phyloP scores from a whole-genome alignment of 2,797 vertebrate species.

The Hephaestus fuliginosus region DNA sequence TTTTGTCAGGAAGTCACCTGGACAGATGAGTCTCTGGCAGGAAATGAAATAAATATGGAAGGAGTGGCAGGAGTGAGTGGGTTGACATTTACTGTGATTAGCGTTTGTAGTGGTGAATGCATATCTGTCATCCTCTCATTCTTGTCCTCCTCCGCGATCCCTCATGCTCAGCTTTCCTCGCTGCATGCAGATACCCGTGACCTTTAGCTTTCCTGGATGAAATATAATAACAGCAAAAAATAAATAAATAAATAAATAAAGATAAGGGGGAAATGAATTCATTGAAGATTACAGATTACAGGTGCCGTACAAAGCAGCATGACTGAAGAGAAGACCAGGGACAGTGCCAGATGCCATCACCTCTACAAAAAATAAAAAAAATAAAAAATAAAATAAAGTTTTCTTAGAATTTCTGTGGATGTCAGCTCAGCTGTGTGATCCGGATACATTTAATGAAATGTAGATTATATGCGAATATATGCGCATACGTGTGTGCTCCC shows the following conservation, averaged over 20 bases:
- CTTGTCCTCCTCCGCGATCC: slow-evolving; percentile 15
- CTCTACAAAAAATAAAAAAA: not conserved
- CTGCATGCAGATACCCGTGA: slow-evolving; percentile 66
- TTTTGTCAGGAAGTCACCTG: slow-evolving; percentile 67
- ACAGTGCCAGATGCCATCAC: slow-evolving; percentile 8
- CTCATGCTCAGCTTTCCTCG: slow-evolving; percentile 35
- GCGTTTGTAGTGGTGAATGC: slow-evolving; percentile 70
- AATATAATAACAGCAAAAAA: slow-evolving; percentile 28
- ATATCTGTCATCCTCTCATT: slow-evolving; percentile 68
- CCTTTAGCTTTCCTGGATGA: slow-evolving; percentile 60
- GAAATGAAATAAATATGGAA: slow-evolving; percentile 74
- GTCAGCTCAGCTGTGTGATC: slow-evolving; percentile 12
- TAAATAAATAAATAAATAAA: too few relatives aligned
- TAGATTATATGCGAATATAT: slow-evolving; percentile 3
- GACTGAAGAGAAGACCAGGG: not conserved
- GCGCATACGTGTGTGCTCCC: slow-evolving; percentile 3
- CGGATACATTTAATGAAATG: not conserved
- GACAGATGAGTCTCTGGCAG: slow-evolving; percentile 64
- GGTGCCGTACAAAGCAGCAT: not conserved
- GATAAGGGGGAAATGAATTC: slow-evolving; percentile 5
- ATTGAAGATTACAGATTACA: slow-evolving; percentile 21
- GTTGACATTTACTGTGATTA: slow-evolving; percentile 82
- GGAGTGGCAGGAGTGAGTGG: slow-evolving; percentile 68
- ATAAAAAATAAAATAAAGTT: not conserved
- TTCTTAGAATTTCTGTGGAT: not conserved